A percentile compares a stretch with the other conserved stretches of the same genome.
phyloP scores from a whole-genome alignment of 1,140 invertebrate species.

The Hypothenemus hampei region DNA sequence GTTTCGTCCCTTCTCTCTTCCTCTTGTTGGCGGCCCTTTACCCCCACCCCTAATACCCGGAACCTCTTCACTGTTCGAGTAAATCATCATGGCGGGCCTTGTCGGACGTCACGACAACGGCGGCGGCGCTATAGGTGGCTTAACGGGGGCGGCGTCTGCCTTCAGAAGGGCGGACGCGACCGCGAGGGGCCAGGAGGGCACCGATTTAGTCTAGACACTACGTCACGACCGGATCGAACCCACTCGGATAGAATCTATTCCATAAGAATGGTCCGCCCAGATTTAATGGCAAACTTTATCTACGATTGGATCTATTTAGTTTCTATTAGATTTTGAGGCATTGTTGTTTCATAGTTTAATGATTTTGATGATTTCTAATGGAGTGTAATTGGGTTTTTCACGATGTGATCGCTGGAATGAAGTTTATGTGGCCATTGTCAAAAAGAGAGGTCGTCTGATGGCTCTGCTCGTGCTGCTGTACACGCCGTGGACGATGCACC shows the following conservation, averaged over 20 bases:
- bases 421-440: background rate
- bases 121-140: constrained; percentile 12
- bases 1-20: too few species aligned
- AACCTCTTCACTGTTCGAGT: background rate
- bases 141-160: constrained; percentile 17
- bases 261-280: background rate
- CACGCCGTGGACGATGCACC: constrained; percentile 1
- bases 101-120: constrained; percentile 13
- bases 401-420: background rate
- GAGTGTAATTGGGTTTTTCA: too few species aligned
- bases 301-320: too few species aligned
- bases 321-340: too few species aligned
- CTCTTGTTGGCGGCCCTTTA: too few species aligned
- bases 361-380: too few species aligned
- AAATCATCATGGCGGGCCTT: constrained; percentile 14
- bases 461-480: background rate
- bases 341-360: too few species aligned
- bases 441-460: background rate
- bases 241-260: background rate
- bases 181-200: background rate
- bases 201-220: constrained; percentile 10
- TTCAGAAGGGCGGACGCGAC: background rate
- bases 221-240: constrained; percentile 9
- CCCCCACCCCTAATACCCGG: background rate
- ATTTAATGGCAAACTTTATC: too few species aligned